A percentile compares a stretch with the other conserved stretches of the same genome.
These are phyloP conservation scores for Himalopsyche phryganea DNA, from an alignment of 1,140 invertebrate genomes.

Conservation along the genomic window DNA sequence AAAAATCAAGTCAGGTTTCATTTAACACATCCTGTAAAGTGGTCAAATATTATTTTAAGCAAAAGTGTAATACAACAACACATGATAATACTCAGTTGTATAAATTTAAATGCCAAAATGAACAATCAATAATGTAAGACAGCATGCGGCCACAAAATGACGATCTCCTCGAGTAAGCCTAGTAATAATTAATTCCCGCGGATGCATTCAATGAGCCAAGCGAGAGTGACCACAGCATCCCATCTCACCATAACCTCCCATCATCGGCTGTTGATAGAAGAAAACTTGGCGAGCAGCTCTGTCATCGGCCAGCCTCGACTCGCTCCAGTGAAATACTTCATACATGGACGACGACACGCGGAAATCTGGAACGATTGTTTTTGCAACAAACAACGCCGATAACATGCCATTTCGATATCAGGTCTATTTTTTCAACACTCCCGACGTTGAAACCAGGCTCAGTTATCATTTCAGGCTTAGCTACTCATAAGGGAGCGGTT, in stretches of 20 bases:
- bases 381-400: too few relatives aligned
- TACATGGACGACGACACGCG: slow-evolving; percentile 72
- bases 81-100: too few relatives aligned
- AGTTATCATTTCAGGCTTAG: too few relatives aligned
- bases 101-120: too few relatives aligned
- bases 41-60: too few relatives aligned
- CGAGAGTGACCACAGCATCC: background rate
- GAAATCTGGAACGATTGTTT: slow-evolving; percentile 53
- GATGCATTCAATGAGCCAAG: slow-evolving; percentile 25
- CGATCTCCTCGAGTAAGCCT: slow-evolving; percentile 21
- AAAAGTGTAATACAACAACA: too few relatives aligned
- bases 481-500: too few relatives aligned
- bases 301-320: slow-evolving; percentile 18
- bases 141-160: slow-evolving; percentile 13
- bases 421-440: too few relatives aligned
- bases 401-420: too few relatives aligned
- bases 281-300: slow-evolving; percentile 5
- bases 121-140: background rate
- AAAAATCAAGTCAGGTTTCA: too few relatives aligned
- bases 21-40: too few relatives aligned
- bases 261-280: slow-evolving; percentile 3
- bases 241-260: slow-evolving; percentile 26
- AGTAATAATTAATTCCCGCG: slow-evolving; percentile 15
- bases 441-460: too few relatives aligned
- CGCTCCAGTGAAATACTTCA: slow-evolving; percentile 70